Base-by-base conservation (phyloP, 2,797 vertebrate genomes). In the Pampus argenteus region DNA sequence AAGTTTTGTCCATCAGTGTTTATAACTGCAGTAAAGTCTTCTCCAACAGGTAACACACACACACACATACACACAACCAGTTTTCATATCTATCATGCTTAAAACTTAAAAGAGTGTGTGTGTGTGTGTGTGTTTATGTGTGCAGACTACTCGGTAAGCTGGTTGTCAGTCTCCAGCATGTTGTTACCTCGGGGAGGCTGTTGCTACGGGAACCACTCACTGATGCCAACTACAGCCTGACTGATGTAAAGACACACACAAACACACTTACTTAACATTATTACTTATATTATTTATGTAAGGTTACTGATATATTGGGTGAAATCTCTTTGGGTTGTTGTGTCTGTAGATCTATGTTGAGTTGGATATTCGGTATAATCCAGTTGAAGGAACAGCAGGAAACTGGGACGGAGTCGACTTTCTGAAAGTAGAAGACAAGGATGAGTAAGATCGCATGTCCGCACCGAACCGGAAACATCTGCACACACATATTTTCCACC, bases 21-120 rank as follows among this genome's bases (percentile, higher is more conserved):
- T 97, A 96, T 90, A 98, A 97, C 93, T 95, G 94, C 88, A 98
- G 96, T 83, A 96, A 89, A 72, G 88, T 99, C 54, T 98, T 98
- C 94, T 96, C 95, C 63, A 94, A 96, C 92, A 96, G 97, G 96
- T 98, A 78, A 79, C 88, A 74, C 52, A 59, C 54, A 42, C 63
- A 52, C 68, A 56, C 60, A 63, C 55, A 55, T 63, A 51, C 60
- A 26, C 31, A 72, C 42, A 64, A 54, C 57, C 38, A 51, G 10
- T 23, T 48, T 29, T 44, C 4, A 6, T 42, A 3, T 25, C 17
- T 11, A 4, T 36, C 34, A 36, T 36, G 13, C 10, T 36, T 36
- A 13, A 13, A 34, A 34, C 11, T 34, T 63, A n/a, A n/a, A n/a
- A n/a, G n/a, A n/a, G 42, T 64, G n/a, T 78, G 23, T 29, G 34